Percentiles rank a stretch among this genome's conserved stretches.
These are phyloP conservation scores for Trichogramma pretiosum DNA, from an alignment of 1,140 invertebrate species.

Conservation along the genomic window DNA sequence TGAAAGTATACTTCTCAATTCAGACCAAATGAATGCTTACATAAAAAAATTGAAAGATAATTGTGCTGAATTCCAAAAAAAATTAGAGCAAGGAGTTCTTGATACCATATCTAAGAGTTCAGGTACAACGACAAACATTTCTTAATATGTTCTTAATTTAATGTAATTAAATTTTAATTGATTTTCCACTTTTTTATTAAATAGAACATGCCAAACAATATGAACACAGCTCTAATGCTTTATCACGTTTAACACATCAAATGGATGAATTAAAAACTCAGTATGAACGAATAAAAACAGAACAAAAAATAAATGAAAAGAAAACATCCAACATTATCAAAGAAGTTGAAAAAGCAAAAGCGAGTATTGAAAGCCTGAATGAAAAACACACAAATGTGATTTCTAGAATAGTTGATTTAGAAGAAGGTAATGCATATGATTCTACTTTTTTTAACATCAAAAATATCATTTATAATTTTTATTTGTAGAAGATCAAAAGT, in stretches of 20 bases:
- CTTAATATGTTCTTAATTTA: neutral
- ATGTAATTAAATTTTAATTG: neutral
- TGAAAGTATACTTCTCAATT: slow-evolving; percentile 2
- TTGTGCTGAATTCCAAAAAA: neutral
- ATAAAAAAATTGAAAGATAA: slow-evolving; percentile 10
- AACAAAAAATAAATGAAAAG: slow-evolving; percentile 28
- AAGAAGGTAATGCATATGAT: slow-evolving; percentile 21
- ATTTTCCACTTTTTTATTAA: slow-evolving; percentile 2
- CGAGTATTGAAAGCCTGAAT: slow-evolving; percentile 18
- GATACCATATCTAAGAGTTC: slow-evolving; percentile 10
- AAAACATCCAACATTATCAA: slow-evolving; percentile 22
- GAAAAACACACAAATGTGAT: slow-evolving; percentile 20
- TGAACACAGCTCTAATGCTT: slow-evolving; percentile 6
- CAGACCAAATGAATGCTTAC: slow-evolving; percentile 9
- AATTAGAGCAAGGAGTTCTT: neutral
- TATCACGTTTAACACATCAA: slow-evolving; percentile 21
- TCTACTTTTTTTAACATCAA: slow-evolving; percentile 2
- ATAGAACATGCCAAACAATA: slow-evolving; percentile 21
- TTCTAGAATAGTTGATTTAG: slow-evolving; percentile 29
- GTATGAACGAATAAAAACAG: slow-evolving; percentile 18
- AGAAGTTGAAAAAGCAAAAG: slow-evolving; percentile 16
- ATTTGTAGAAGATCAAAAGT: slow-evolving; percentile 21
- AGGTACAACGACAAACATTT: neutral
- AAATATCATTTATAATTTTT: neutral
- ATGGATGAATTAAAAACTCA: slow-evolving; percentile 14